Evolutionary conservation across 2,113 vertebrate species (phyloP).

Genomic region (Lagopus muta): DNA sequence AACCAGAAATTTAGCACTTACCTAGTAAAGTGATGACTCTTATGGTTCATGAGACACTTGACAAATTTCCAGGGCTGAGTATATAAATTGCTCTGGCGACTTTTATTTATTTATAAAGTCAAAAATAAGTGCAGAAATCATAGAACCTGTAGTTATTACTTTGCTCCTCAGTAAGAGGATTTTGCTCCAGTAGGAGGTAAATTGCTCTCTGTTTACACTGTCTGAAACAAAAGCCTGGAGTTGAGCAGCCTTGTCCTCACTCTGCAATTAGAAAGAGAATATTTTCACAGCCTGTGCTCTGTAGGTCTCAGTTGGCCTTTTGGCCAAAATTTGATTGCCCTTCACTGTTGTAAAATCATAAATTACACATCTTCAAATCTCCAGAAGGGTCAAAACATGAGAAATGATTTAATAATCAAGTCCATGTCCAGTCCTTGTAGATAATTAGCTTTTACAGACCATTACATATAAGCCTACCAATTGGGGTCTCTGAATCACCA

Average conservation of each 20-base stretch:
- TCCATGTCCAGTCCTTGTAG: neutral
- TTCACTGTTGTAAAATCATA: neutral
- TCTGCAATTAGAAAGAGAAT: neutral
- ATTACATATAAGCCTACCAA: neutral
- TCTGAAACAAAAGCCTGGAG: conserved; percentile 51
- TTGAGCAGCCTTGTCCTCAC: conserved; percentile 39
- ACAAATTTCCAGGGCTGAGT: neutral
- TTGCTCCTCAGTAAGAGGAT: conserved; percentile 28
- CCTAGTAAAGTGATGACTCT: neutral
- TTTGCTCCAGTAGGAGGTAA: conserved; percentile 47
- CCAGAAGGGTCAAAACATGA: neutral
- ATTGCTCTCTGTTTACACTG: conserved; percentile 53
- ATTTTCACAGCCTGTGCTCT: neutral
- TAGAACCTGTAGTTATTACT: conserved; percentile 52
- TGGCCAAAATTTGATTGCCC: neutral
- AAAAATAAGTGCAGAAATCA: conserved; percentile 11
- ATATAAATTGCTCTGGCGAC: neutral
- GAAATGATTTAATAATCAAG: neutral
- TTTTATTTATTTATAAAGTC: conserved; percentile 41
- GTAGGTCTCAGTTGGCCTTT: neutral
- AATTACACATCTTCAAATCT: neutral
- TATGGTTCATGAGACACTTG: neutral
- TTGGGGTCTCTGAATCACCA: neutral
- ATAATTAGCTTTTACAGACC: conserved; percentile 9
- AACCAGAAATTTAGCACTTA: neutral